Base-by-base conservation (phyloP, 2,797 vertebrate genomes). In the Syncerus caffer region DNA sequence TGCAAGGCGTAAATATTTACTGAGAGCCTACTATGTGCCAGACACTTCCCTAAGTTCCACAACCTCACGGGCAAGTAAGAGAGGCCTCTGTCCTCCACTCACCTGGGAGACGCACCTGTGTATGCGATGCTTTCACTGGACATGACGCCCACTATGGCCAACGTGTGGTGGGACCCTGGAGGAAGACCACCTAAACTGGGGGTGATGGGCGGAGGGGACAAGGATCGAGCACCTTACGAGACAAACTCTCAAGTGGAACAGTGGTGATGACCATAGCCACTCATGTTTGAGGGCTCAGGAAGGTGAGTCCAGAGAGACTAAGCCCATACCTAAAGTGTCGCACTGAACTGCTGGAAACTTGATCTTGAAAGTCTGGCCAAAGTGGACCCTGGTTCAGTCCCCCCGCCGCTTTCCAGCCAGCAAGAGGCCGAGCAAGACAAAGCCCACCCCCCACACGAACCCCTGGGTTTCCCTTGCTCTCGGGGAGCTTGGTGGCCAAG, bases 81-180 rank as follows among this genome's bases (percentile, higher is more conserved):
- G 42, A 50, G 38, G 42, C 16, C 83, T 16, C 5, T 7, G 9
- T 3, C 8, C 42, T 19, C 57, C 14, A 50, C 4, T 13, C 4
- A 17, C n/a, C 51, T 0, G 0, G 7, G 38, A 34, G 38, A 14
- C 3, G 12, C 55, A 79, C 12, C 9, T 0, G 1, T 29, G 25
- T 0, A 2, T 1, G 8, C 1, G 1, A 19, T 4, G 60, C 8
- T 31, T 4, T 42, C 12, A 0, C 0, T 14, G 67, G 64, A 57
- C 0, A 0, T 1, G 15, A 5, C 4, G 7, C 29, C 27, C 9
- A 0, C 79, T 1, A 2, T 1, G 42, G n/a, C 34, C 1, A 21
- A 25, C 12, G 6, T 0, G 11, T 8, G 0, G 2, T 2, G 89
- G 23, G 25, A 27, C 29, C 3, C 0, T 4, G 2, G 62, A 62